Evolutionary conservation across 2,888 invertebrate species (phyloP).

Genomic region (Diaprepes abbreviatus): DNA sequence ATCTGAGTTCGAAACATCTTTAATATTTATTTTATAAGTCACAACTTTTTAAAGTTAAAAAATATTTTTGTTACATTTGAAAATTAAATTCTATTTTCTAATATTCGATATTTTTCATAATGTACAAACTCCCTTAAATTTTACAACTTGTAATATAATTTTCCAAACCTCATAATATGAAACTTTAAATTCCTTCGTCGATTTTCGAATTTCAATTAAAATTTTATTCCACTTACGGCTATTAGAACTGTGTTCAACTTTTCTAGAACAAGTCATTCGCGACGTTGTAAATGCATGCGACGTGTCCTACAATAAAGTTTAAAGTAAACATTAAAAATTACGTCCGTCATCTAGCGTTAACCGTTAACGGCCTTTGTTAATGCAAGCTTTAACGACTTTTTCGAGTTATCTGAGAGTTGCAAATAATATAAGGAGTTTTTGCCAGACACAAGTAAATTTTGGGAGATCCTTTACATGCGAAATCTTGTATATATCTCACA

Average conservation of each 20-base stretch:
- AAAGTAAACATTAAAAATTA: slow-evolving; percentile 40
- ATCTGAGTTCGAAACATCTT: no score
- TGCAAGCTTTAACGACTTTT: slow-evolving; percentile 35
- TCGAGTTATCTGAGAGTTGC: slow-evolving; percentile 27
- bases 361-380: slow-evolving; percentile 27
- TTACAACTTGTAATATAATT: no score
- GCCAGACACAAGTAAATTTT: background rate
- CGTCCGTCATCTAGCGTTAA: slow-evolving; percentile 30
- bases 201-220: slow-evolving; percentile 5
- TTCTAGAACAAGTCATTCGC: slow-evolving; percentile 9
- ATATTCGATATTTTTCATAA: no score
- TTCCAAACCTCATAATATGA: no score
- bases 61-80: no score
- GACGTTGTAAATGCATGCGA: slow-evolving; percentile 19
- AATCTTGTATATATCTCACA: no score
- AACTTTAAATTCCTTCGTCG: background rate
- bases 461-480: no score
- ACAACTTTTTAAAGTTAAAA: no score
- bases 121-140: no score
- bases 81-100: no score
- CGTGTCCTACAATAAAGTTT: slow-evolving; percentile 23
- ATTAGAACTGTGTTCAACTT: slow-evolving; percentile 20
- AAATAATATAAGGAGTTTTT: slow-evolving; percentile 17
- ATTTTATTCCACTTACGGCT: slow-evolving; percentile 5
- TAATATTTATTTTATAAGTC: no score